Base-by-base conservation (phyloP, 1,140 invertebrate genomes). In the Drosophila kepulauana region DNA sequence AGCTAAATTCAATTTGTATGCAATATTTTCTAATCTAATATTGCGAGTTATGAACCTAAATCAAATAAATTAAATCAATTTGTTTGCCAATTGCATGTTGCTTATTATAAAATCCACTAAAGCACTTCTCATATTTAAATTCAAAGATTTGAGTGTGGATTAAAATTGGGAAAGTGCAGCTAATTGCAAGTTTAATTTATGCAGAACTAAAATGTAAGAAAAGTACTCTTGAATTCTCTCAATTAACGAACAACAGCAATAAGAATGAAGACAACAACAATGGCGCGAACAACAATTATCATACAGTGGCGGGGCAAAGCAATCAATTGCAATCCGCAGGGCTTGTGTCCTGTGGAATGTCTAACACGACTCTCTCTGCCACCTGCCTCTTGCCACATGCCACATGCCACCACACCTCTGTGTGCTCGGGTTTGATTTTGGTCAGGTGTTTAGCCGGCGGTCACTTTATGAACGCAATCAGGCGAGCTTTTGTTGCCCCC, bases 311-410 rank as follows among this genome's bases (percentile, higher is more conserved):
- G 38, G 54, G 35, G 48, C 52, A 43, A 77, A 75, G 66, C 79
- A 85, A 87, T 87, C 82, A 85, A 81, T 69, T 54, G 66, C 13
- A 59, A 62, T 81, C 82, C 82, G 75, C 79, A 79, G 82, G 84
- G 71, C 46, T 48, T 49, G 70, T 65, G 67, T 68, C 57, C 54
- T 61, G 25, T 61, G 65, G 46, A 52, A 68, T 41, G 75, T 46
- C 48, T 45, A 33, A 33, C 5, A 11, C 45, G 25, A 49, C 45
- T 7, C 7, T 20, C 62, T 16, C 1, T 25, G 20, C 20, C 20
- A 25, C 20, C 0, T 25, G 20, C 20, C 33, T 1, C 6, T 11
- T 15, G 33, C 10, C 46, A 20, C 46, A 33, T 56, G 45, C 43
- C 57, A 41, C 15, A 11, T 45, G 41, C 5, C 11, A 11, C 11